phyloP scores from a whole-genome alignment of 2,113 vertebrate genomes.

The Antechinus stuartii region DNA sequence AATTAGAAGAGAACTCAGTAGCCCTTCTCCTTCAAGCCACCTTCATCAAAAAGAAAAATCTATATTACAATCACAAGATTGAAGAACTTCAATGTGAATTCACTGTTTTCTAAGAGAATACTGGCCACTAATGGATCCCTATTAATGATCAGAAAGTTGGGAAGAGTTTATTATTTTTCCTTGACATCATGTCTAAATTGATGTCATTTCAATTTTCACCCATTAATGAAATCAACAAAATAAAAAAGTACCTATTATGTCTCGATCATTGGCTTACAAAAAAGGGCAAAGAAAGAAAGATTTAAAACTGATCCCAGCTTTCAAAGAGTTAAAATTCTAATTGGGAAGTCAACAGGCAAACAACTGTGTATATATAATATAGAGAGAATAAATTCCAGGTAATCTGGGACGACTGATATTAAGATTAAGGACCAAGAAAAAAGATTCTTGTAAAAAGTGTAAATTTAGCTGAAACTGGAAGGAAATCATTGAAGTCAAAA shows the following conservation, averaged over 20 bases:
- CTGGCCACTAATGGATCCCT: too few species aligned
- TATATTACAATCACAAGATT: neutral
- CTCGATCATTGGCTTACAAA: too few species aligned
- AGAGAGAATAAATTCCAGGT: neutral
- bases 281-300: too few species aligned
- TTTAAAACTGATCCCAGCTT: too few species aligned
- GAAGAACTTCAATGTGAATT: neutral
- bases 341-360: neutral
- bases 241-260: too few species aligned
- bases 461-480: neutral
- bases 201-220: too few species aligned
- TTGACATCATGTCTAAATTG: too few species aligned
- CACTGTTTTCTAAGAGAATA: too few species aligned
- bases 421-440: neutral
- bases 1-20: neutral
- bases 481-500: neutral
- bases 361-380: neutral
- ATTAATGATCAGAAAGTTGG: too few species aligned
- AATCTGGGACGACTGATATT: neutral
- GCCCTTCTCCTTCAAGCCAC: neutral
- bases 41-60: neutral
- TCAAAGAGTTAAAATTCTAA: neutral
- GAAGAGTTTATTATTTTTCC: too few species aligned
- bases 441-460: neutral
- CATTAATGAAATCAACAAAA: too few species aligned